A percentile compares a stretch with the other conserved stretches of the same genome.
Conservation (phyloP, 2,888 invertebrate species). For the Acleris holmiana region DNA sequence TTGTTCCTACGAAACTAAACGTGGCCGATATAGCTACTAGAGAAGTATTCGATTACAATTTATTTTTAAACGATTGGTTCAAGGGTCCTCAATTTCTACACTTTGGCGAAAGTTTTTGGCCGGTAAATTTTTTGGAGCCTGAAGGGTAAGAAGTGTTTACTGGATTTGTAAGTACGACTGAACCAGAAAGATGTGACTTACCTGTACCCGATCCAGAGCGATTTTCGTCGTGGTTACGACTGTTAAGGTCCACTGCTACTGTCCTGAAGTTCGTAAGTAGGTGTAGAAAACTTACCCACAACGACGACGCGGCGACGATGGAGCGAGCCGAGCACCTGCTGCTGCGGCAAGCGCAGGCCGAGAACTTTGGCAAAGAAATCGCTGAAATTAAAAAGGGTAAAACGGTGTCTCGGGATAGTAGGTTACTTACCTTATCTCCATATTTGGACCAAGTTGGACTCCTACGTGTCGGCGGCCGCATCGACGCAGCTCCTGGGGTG, state of each 20-base stretch:
- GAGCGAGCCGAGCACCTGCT: too few species aligned
- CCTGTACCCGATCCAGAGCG: constrained; percentile 24
- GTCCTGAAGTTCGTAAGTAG: constrained; percentile 16
- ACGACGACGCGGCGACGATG: too few species aligned
- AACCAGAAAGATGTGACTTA: constrained; percentile 15
- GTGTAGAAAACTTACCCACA: not conserved
- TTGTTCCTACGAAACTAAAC: not conserved
- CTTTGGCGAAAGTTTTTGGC: not conserved
- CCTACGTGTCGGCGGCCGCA: too few species aligned
- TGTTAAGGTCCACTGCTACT: constrained; percentile 30
- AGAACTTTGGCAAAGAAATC: too few species aligned
- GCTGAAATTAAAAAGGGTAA: too few species aligned
- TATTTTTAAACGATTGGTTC: not conserved
- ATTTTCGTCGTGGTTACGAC: constrained; percentile 19
- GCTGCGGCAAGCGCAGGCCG: too few species aligned
- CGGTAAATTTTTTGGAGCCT: constrained; percentile 10
- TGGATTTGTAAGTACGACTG: not conserved
- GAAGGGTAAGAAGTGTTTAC: not conserved
- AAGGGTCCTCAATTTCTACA: not conserved
- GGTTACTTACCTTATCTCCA: too few species aligned
- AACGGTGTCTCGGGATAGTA: too few species aligned
- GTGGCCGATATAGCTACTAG: constrained; percentile 3
- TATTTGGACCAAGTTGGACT: too few species aligned
- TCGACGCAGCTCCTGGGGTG: too few species aligned
- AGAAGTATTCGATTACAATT: not conserved